Evolutionary conservation across 2,113 vertebrate species (phyloP).

Genomic region (Scortum barcoo): DNA sequence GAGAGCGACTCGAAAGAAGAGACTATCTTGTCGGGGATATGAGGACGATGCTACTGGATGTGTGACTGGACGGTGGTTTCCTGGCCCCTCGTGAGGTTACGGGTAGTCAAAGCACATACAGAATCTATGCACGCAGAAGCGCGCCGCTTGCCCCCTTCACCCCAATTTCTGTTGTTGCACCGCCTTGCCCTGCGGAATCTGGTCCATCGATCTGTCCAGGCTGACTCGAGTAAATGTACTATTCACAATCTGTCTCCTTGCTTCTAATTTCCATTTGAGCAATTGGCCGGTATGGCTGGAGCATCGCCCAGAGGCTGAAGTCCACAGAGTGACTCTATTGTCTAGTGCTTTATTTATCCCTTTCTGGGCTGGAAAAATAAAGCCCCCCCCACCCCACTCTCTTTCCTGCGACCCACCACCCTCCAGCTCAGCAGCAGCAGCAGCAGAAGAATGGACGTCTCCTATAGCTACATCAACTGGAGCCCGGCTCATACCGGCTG

Average conservation of each 20-base stretch:
- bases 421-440: constrained; percentile 41
- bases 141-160: constrained; percentile 45
- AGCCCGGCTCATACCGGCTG: constrained; percentile 27
- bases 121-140: constrained; percentile 50
- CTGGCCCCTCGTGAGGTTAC: constrained; percentile 34
- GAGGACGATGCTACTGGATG: constrained; percentile 1
- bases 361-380: constrained; percentile 58
- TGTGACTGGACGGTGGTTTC: constrained; percentile 6
- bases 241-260: constrained; percentile 77
- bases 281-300: constrained; percentile 72
- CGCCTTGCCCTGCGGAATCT: constrained; percentile 54
- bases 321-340: constrained; percentile 77
- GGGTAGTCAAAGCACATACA: constrained; percentile 19
- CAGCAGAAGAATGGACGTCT: constrained; percentile 49
- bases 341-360: constrained; percentile 77
- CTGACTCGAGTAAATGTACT: constrained; percentile 68
- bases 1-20: constrained; percentile 23
- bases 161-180: constrained; percentile 49
- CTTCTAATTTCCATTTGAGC: constrained; percentile 80
- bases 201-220: constrained; percentile 69
- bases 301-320: constrained; percentile 72
- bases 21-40: constrained; percentile 11
- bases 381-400: too few relatives aligned
- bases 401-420: constrained; percentile 43
- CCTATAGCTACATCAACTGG: constrained; percentile 32